phyloP scores from a whole-genome alignment of 2,797 vertebrate genomes.

The Falco berigora region DNA sequence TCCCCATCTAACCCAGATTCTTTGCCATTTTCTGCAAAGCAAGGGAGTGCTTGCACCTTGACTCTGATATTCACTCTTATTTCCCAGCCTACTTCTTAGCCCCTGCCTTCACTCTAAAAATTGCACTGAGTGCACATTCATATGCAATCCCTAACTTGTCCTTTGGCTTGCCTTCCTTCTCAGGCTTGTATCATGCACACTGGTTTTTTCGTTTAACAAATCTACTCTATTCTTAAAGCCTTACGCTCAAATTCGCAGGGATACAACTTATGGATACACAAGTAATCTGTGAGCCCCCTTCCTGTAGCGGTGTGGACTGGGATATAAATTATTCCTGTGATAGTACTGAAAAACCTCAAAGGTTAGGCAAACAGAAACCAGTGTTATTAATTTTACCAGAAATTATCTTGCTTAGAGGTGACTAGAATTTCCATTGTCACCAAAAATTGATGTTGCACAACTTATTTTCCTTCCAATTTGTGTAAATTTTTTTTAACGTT shows the following conservation, averaged over 20 bases:
- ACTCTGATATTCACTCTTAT: background rate
- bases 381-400: background rate
- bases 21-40: background rate
- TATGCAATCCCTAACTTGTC: background rate
- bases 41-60: background rate
- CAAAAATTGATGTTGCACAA: background rate
- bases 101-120: background rate
- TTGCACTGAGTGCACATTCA: background rate
- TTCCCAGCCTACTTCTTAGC: background rate
- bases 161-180: background rate
- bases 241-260: background rate
- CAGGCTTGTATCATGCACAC: background rate
- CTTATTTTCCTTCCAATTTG: background rate
- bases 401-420: background rate
- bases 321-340: constrained; percentile 1
- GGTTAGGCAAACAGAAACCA: background rate
- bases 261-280: background rate
- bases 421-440: background rate
- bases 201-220: background rate
- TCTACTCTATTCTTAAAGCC: background rate
- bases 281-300: background rate
- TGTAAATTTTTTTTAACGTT: background rate
- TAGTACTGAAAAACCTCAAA: constrained; percentile 9
- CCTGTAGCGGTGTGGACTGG: background rate
- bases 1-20: background rate